These are phyloP conservation scores for Neodontobutis hainanensis DNA, from an alignment of 2,113 vertebrate genomes.

Conservation along the genomic window DNA sequence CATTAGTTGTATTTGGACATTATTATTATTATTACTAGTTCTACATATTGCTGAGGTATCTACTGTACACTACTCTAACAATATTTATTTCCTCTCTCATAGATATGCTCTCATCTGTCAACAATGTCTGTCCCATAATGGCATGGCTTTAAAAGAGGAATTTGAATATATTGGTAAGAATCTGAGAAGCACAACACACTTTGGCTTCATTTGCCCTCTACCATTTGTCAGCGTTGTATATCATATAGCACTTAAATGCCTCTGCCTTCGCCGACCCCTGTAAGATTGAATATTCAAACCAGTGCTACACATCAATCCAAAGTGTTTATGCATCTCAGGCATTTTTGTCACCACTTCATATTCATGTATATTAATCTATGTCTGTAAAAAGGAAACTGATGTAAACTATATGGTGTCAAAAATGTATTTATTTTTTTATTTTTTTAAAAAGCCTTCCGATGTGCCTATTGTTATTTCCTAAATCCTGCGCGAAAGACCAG, in stretches of 20 bases:
- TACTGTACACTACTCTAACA: conserved; percentile 20
- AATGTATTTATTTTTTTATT: no score
- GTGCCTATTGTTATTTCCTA: conserved; percentile 97
- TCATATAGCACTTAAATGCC: conserved; percentile 78
- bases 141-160: conserved; percentile 98
- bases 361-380: conserved; percentile 73
- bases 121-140: conserved; percentile 98
- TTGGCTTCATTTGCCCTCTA: conserved; percentile 75
- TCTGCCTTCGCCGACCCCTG: conserved; percentile 65
- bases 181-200: conserved; percentile 60
- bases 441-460: conserved; percentile 88
- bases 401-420: conserved; percentile 29
- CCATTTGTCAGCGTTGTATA: conserved; percentile 74
- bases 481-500: conserved; percentile 96
- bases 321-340: conserved; percentile 71
- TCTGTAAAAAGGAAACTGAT: conserved; percentile 36
- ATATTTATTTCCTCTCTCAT: conserved; percentile 55
- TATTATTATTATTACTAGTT: no score
- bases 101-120: conserved; percentile 98
- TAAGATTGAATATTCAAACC: conserved; percentile 77
- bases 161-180: conserved; percentile 98
- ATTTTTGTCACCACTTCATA: conserved; percentile 59
- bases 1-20: no score
- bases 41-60: conserved; percentile 10
- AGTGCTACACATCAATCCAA: conserved; percentile 66